These are phyloP conservation scores for Pachyuromys duprasi DNA, from an alignment of 2,797 vertebrate genomes.

Conservation along the genomic window DNA sequence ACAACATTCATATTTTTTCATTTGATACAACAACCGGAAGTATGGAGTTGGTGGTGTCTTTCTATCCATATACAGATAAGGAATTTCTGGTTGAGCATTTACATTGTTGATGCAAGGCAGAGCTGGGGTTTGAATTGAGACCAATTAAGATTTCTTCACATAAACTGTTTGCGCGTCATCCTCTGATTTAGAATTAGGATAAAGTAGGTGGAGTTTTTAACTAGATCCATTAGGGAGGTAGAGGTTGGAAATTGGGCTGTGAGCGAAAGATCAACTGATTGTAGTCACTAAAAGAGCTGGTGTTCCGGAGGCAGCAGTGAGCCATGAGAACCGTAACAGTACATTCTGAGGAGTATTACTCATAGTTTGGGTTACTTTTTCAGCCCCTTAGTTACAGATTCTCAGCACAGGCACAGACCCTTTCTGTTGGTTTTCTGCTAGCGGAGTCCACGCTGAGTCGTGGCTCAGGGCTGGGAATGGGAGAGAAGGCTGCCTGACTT, in stretches of 20 bases:
- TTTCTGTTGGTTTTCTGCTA: neutral
- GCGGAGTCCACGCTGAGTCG: neutral
- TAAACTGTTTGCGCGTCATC: neutral
- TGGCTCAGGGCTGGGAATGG: neutral
- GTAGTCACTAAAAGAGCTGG: neutral
- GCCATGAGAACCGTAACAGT: neutral
- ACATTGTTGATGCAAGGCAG: neutral
- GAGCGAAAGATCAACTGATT: neutral
- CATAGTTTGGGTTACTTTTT: neutral
- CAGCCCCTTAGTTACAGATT: neutral
- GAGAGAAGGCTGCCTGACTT: neutral
- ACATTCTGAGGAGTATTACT: accelerated
- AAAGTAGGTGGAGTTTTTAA: neutral
- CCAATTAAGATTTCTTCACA: neutral
- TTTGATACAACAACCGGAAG: neutral
- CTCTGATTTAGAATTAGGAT: neutral
- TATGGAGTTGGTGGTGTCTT: neutral
- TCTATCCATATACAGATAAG: neutral
- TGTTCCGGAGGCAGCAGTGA: accelerated
- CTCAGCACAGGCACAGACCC: neutral
- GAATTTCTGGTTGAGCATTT: neutral
- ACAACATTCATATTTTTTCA: neutral
- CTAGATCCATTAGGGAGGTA: neutral
- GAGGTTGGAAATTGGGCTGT: neutral
- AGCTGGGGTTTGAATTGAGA: neutral